Evolutionary conservation across 2,113 vertebrate genomes (phyloP), one percentile per base, ranked within the genome.

Genomic region (Entosphenus tridentatus): DNA sequence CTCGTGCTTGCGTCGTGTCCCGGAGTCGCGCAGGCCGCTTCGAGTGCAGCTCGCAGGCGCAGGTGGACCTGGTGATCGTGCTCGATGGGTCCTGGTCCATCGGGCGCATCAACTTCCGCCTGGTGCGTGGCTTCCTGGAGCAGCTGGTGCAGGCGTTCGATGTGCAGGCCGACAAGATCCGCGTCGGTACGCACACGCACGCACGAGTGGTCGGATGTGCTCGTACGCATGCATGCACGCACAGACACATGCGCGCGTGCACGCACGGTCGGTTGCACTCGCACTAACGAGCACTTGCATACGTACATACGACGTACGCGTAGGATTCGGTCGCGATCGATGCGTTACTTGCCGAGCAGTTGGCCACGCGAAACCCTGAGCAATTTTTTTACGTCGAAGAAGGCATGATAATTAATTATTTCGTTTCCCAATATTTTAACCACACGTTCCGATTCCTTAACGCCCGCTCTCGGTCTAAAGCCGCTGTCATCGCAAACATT

Each of bases 11-110:
- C 39, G 39, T 39, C 39, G 39, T 39, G 39, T 39, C 39, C 39
- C 39, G 39, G 39, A 39, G 39, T 39, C 39, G 39, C 39, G 39
- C 39, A 39, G 39, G 39, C 39, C 39, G 39, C 39, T 86, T 87
- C 14, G 77, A 76, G 56, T 95, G 91, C 18, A 76, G 80, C 16
- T 78, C 80, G 0, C 72, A 80, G 0, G 79, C 74, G 0, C 75
- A 78, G 1, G 79, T 75, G 0, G 91, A 96, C 67, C 72, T 95
- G 0, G 2, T 89, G 72, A 72, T 96, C 70, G 75, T 97, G 8
- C 87, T 97, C 73, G 91, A 95, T 2, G 88, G 91, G 2, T 96
- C 92, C 56, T 93, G 89, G 92, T 96, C 89, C 72, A 87, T 93
- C 0, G 88, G 92, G 10, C 85, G 87, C 71, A 80, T 75, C 72